Evolutionary conservation across 2,113 vertebrate species (phyloP).

Genomic region (Proteles cristata): DNA sequence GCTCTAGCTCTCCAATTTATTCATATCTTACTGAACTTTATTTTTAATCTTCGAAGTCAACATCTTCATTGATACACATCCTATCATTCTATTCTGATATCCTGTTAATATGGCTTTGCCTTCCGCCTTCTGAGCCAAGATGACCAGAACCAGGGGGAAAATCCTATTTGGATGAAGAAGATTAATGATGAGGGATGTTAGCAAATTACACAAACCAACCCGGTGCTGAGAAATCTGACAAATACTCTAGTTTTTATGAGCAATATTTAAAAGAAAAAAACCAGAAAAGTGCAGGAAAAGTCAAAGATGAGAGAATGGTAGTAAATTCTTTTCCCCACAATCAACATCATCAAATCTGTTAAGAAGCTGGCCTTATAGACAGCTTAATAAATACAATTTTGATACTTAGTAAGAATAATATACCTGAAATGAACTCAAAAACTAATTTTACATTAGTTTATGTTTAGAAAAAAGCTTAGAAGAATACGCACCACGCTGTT

Average conservation of each 20-base stretch:
- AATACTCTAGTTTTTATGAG: not conserved
- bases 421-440: not conserved
- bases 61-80: not conserved
- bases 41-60: constrained; percentile 22
- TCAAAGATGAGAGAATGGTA: not conserved
- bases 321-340: not conserved
- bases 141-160: not conserved
- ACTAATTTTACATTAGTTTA: not conserved
- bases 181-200: not conserved
- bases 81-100: not conserved
- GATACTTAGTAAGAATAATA: not conserved
- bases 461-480: not conserved
- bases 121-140: not conserved
- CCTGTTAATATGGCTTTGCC: not conserved
- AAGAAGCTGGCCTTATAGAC: not conserved
- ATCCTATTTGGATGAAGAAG: not conserved
- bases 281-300: not conserved
- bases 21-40: not conserved
- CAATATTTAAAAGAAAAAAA: not conserved
- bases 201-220: not conserved
- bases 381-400: not conserved
- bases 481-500: not conserved
- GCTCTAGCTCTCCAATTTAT: not conserved
- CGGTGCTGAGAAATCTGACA: not conserved
- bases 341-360: not conserved